Evolutionary conservation across 2,113 vertebrate genomes (phyloP).

Genomic region (Ursus arctos): DNA sequence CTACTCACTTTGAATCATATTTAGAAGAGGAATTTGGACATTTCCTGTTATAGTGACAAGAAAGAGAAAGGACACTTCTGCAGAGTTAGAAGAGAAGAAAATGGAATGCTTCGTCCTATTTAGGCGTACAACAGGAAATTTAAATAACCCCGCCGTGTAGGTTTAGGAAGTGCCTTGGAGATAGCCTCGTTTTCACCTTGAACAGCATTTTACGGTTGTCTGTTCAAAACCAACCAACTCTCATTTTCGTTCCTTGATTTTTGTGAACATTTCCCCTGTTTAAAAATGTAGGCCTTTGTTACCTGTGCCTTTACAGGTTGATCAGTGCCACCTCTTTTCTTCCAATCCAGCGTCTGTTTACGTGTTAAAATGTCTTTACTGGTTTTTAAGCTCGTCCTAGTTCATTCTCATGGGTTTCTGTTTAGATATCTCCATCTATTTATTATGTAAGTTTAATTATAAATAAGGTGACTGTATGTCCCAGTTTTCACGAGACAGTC

Average conservation of each 20-base stretch:
- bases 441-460: constrained; percentile 27
- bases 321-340: fast-evolving
- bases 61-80: background rate
- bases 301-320: background rate
- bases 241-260: background rate
- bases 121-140: background rate
- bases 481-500: constrained; percentile 36
- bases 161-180: background rate
- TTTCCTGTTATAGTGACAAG: background rate
- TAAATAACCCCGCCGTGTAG: background rate
- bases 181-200: background rate
- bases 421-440: background rate
- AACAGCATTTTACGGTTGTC: background rate
- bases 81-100: background rate
- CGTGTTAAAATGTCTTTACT: constrained; percentile 30
- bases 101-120: background rate
- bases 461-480: background rate
- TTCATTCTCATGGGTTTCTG: background rate
- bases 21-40: background rate
- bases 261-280: background rate
- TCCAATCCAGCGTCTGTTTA: background rate
- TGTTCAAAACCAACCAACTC: background rate
- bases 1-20: background rate
- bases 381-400: constrained; percentile 33
- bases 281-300: constrained; percentile 19